Base-by-base conservation (phyloP, 2,113 vertebrate genomes). In the Choloepus hoffmanni region DNA sequence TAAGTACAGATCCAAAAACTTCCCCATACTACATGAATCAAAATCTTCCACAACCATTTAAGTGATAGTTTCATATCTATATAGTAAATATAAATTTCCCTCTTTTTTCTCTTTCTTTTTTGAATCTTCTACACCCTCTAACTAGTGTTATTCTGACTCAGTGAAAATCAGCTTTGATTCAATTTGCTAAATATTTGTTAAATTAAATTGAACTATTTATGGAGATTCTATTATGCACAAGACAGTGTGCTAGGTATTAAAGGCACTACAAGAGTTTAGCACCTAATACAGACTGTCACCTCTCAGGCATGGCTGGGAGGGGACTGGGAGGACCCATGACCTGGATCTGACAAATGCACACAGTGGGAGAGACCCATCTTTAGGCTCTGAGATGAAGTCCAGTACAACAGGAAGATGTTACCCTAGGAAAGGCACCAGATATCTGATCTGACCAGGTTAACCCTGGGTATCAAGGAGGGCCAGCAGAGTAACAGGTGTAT, bases 51-150 rank as follows among this genome's bases (percentile, higher is more conserved):
- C 2, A 67, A 24, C 48, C 40, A 55, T 24, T 68, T 72, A 79
- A 92, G 30, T 92, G 33, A 50, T 5, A 63, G 5, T 93, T 70
- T 92, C 62, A 92, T 86, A 50, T 30, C 18, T 36, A 68, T 13
- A 28, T 45, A 79, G 8, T 70, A 43, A 36, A 88, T 72, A 83
- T 70, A 77, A 70, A 70, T 90, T 70, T 89, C 16, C 18, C 33
- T 40, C 7, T 77, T 55, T 79, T 90, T 45, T 5, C 33, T 65
- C 45, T 94, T 77, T 85, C 53, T 73, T 93, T 88, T 43, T 92
- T 14, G 21, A 87, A 30, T 74, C 68, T 86, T 95, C 18, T 58
- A 9, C 28, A 93, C 1, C 40, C 28, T 30, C n/a, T 83, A 30
- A 3, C 58, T 81, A 62, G 24, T 86, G 40, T 23, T 93, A 89